Evolutionary conservation across 2,888 invertebrate genomes (phyloP).

Genomic region (Phania funesta): DNA sequence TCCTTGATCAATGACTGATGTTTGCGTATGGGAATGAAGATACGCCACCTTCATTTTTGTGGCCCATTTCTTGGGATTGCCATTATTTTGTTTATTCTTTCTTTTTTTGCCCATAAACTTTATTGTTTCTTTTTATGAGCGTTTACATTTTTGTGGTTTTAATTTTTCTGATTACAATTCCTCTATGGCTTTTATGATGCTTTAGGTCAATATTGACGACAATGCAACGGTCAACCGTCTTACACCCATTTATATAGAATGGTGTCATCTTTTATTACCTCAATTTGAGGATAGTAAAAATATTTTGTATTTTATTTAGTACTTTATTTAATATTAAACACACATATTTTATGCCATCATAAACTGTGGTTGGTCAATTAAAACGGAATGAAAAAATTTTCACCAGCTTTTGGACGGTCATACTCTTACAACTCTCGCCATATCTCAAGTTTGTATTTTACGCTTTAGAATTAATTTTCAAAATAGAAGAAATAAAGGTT

Average conservation of each 20-base stretch:
- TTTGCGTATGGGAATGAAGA: not conserved
- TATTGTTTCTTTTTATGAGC: slow-evolving; percentile 25
- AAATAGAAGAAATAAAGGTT: no score
- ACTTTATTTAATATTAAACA: slow-evolving; percentile 39
- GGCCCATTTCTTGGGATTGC: slow-evolving; percentile 51
- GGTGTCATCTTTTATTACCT: slow-evolving; percentile 70
- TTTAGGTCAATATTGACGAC: slow-evolving; percentile 62
- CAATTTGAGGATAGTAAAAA: slow-evolving; percentile 60
- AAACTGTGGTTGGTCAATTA: not conserved
- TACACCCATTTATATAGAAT: slow-evolving; percentile 68
- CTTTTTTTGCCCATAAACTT: slow-evolving; percentile 55
- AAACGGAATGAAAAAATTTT: no score
- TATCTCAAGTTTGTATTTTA: no score
- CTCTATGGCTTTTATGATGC: slow-evolving; percentile 57
- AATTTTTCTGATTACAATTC: slow-evolving; percentile 49
- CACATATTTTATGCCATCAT: slow-evolving; percentile 26
- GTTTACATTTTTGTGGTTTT: slow-evolving; percentile 8
- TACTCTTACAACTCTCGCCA: no score
- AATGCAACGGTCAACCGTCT: slow-evolving; percentile 55
- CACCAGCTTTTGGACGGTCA: no score
- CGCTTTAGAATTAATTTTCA: no score
- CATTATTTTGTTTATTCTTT: slow-evolving; percentile 50
- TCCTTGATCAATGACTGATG: not conserved
- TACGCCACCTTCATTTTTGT: slow-evolving; percentile 27
- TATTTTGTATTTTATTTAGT: slow-evolving; percentile 45